A percentile compares a stretch with the other conserved stretches of the same genome.
phyloP scores from a whole-genome alignment of 2,888 invertebrate genomes.

The Eupithecia pulchellata region DNA sequence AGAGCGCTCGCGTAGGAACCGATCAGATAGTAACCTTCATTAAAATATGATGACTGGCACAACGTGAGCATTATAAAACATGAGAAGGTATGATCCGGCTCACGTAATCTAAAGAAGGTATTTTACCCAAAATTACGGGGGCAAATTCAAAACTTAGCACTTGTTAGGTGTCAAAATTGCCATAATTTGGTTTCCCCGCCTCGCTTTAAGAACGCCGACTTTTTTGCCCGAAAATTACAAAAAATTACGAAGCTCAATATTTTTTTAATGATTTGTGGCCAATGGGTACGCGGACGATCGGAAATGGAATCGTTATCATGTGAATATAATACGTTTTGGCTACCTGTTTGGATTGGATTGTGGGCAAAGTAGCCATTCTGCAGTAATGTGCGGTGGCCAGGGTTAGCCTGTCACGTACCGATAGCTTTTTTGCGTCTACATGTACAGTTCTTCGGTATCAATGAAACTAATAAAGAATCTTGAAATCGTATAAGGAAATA shows the following conservation, averaged over 20 bases:
- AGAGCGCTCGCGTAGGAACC: conserved; percentile 64
- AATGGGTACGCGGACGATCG: conserved; percentile 77
- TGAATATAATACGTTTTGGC: conserved; percentile 70
- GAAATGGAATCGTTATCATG: conserved; percentile 75
- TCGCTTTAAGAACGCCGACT: conserved; percentile 74
- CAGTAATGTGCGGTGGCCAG: conserved; percentile 15
- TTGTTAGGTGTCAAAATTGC: conserved; percentile 85
- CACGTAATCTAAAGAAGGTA: conserved; percentile 57
- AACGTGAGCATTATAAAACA: conserved; percentile 73
- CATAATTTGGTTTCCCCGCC: conserved; percentile 80
- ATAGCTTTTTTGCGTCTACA: conserved; percentile 3
- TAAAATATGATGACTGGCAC: conserved; percentile 78
- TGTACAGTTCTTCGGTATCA: not conserved
- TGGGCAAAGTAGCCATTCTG: conserved; percentile 12
- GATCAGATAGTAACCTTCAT: conserved; percentile 70
- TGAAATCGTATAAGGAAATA: not conserved
- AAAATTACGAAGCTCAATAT: conserved; percentile 70
- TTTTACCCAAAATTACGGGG: conserved; percentile 74
- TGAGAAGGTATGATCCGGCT: conserved; percentile 68
- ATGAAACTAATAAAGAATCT: not conserved
- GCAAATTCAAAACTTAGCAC: conserved; percentile 77
- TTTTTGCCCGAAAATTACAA: conserved; percentile 66
- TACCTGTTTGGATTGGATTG: conserved; percentile 39
- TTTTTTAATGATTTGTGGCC: conserved; percentile 82
- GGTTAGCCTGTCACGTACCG: conserved; percentile 10